Percentiles rank a stretch among this genome's conserved stretches.
These are phyloP conservation scores for Melanostoma scalare DNA, from an alignment of 2,888 invertebrate genomes.

Conservation along the genomic window DNA sequence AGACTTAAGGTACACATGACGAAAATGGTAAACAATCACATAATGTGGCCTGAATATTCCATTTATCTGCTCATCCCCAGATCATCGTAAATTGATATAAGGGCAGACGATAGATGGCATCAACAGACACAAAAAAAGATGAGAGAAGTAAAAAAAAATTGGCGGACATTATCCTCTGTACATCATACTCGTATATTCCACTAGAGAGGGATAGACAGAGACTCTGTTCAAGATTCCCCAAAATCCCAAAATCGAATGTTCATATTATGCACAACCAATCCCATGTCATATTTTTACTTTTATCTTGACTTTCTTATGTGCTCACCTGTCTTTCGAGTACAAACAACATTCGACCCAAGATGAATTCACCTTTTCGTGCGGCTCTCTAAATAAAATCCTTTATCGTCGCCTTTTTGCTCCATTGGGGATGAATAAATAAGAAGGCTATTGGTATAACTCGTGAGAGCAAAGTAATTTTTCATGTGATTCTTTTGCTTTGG, in stretches of 20 bases:
- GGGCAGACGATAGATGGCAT: neutral
- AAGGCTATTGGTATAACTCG: constrained; percentile 19
- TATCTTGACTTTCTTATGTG: neutral
- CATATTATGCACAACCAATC: neutral
- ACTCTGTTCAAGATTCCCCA: constrained; percentile 25
- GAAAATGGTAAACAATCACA: constrained; percentile 14
- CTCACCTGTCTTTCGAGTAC: no score
- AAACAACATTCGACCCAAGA: neutral
- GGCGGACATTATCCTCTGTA: constrained; percentile 1
- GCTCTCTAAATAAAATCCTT: constrained; percentile 49
- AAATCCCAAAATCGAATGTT: constrained; percentile 34
- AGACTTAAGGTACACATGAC: neutral
- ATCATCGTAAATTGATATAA: constrained; percentile 44
- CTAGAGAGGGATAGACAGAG: no score
- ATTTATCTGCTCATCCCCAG: constrained; percentile 1
- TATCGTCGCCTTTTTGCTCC: constrained; percentile 46
- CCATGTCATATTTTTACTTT: constrained; percentile 32
- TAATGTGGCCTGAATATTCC: constrained; percentile 24
- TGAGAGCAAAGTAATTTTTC: constrained; percentile 50
- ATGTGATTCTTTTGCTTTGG: constrained; percentile 18
- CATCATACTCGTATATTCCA: no score
- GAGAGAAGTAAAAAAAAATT: neutral
- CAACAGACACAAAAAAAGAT: neutral
- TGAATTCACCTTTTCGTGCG: constrained; percentile 43
- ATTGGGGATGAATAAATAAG: constrained; percentile 52